Percentiles rank a stretch among this genome's conserved stretches.
Conservation (phyloP, 2,113 vertebrate genomes). For the Corvus cornix region DNA sequence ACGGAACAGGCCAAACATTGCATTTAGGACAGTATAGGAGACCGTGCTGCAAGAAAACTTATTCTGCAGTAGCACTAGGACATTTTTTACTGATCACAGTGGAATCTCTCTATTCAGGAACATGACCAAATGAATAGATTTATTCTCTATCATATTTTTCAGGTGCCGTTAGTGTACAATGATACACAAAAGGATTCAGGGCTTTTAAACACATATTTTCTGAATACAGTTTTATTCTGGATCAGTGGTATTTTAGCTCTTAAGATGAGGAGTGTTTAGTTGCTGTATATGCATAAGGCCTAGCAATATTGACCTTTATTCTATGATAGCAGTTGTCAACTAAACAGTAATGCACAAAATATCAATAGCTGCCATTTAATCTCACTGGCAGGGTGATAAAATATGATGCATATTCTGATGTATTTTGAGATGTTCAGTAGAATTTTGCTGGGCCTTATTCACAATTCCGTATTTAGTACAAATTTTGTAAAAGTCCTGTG, state of each 20-base stretch:
- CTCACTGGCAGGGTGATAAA: background rate
- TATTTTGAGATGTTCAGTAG: background rate
- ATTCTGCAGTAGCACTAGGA: background rate
- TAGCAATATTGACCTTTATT: background rate
- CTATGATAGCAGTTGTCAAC: background rate
- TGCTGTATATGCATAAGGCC: background rate
- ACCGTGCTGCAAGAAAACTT: background rate
- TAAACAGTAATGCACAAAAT: background rate
- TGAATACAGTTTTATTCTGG: background rate
- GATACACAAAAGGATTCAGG: background rate
- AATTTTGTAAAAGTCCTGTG: background rate
- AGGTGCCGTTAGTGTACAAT: background rate
- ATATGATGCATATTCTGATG: background rate
- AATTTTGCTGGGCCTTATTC: background rate
- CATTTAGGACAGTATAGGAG: background rate
- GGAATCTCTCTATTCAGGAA: conserved; percentile 7
- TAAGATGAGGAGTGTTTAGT: background rate
- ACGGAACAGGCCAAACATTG: background rate
- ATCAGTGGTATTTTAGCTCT: background rate
- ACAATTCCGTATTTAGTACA: background rate
- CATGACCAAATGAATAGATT: background rate
- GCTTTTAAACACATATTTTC: background rate
- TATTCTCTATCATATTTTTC: background rate
- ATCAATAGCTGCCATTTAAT: background rate
- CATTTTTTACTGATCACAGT: background rate